Base-by-base conservation (phyloP, 2,797 vertebrate species). In the Siniperca undulata region DNA sequence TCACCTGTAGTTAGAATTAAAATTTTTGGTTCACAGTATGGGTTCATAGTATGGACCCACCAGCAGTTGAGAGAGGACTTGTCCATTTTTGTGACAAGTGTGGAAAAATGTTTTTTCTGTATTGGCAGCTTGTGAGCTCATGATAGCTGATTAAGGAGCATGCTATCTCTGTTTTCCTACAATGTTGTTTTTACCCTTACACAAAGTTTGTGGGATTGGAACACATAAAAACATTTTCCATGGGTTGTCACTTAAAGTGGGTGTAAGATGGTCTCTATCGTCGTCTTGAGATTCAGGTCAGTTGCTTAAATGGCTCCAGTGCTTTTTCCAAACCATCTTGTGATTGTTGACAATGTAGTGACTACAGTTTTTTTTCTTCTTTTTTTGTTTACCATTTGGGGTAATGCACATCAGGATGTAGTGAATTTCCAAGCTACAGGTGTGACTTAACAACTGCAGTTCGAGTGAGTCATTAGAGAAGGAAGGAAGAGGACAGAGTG, bases 401-500 rank as follows among this genome's bases (percentile, higher is more conserved):
- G 42, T 22, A 83, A 80, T 71, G 46, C 56, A 59, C 75, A 87
- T 83, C n/a, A 66, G 81, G 86, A 87, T 76, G 67, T 81, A 22
- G 68, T 84, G 79, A 64, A 73, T 86, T 86, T 90, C 76, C 74
- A 88, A 85, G 81, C 80, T 85, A 77, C 80, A 89, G 84, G 84
- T 90, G 76, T 80, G 75, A 86, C 82, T 91, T 90, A 80, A 80
- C 89, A 79, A 91, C 83, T 76, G 83, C 72, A 88, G 86, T 88
- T 91, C 0, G 55, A 86, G 74, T 74, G 80, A 93, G 81, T 91
- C 75, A 81, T 82, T 87, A 78, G 78, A 75, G 80, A 77, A 77
- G 74, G 79, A 80, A 90, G 82, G 69, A 80, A 80, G 81, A 82
- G 77, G 66, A 88, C 67, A 20, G 79, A 74, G 85, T 74, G 85